These are phyloP conservation scores for Phaetusa simplex DNA, from an alignment of 2,113 vertebrate species.

Conservation along the genomic window DNA sequence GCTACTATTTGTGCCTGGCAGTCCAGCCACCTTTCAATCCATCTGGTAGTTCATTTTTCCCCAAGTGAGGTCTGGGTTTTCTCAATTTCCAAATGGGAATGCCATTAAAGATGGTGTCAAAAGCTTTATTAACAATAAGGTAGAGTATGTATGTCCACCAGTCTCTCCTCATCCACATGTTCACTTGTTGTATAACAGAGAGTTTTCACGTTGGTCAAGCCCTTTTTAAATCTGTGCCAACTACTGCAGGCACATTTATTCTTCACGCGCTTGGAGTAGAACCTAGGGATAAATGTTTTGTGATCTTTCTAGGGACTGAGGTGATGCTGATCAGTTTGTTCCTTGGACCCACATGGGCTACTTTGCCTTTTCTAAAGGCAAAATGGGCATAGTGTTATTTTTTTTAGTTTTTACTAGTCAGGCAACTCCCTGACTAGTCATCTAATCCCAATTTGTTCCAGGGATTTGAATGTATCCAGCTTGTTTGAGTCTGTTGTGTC, in stretches of 20 bases:
- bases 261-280: not conserved
- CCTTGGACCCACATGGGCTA: not conserved
- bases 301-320: not conserved
- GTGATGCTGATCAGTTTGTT: not conserved
- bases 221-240: not conserved
- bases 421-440: not conserved
- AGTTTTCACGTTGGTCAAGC: not conserved
- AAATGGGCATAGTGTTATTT: not conserved
- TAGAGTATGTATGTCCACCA: not conserved
- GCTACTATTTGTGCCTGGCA: fast-evolving
- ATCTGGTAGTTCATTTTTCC: not conserved
- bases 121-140: not conserved
- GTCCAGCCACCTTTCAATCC: not conserved
- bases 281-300: not conserved
- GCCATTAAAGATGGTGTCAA: not conserved
- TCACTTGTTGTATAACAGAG: not conserved
- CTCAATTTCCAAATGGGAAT: not conserved
- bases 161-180: not conserved
- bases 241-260: not conserved
- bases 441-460: not conserved
- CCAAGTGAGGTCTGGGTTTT: not conserved
- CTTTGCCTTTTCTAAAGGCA: not conserved
- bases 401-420: not conserved
- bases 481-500: not conserved
- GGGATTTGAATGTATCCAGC: not conserved